phyloP scores from a whole-genome alignment of 2,888 invertebrate genomes.

The Fragum sueziense region DNA sequence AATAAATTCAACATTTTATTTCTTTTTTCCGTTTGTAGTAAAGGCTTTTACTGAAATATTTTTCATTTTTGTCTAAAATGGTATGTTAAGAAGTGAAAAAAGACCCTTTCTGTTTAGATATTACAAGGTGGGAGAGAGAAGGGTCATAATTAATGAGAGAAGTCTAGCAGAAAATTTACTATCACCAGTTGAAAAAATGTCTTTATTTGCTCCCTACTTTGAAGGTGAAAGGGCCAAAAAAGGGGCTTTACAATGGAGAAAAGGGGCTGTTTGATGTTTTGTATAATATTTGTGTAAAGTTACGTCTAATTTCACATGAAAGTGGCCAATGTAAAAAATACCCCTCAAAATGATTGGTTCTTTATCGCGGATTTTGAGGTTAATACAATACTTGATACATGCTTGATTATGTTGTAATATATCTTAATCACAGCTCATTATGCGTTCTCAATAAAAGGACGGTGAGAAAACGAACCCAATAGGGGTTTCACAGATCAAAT shows the following conservation, averaged over 20 bases:
- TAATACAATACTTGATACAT: slow-evolving; percentile 14
- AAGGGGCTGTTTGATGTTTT: slow-evolving; percentile 47
- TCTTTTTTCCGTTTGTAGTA: too few species aligned
- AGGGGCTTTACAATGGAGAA: slow-evolving; percentile 18
- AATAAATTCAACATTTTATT: too few species aligned
- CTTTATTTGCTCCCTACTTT: background rate
- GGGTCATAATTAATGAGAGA: background rate
- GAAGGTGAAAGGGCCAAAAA: slow-evolving; percentile 10
- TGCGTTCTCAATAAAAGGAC: background rate
- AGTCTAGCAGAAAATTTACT: slow-evolving; percentile 16
- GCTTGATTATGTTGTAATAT: slow-evolving; percentile 14
- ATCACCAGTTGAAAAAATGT: slow-evolving; percentile 19
- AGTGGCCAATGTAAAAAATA: slow-evolving; percentile 19
- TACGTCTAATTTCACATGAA: slow-evolving; percentile 39
- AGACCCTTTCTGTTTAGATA: too few species aligned
- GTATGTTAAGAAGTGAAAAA: too few species aligned
- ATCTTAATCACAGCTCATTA: slow-evolving; percentile 15
- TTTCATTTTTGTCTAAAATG: too few species aligned
- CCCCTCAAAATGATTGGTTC: slow-evolving; percentile 10
- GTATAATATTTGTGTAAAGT: slow-evolving; percentile 51
- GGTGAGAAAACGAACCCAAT: slow-evolving; percentile 1
- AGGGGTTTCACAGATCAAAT: background rate
- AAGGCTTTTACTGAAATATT: too few species aligned
- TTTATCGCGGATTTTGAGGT: background rate
- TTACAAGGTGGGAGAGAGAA: too few species aligned